These are phyloP conservation scores for Eurystomus gularis DNA, from an alignment of 2,113 vertebrate genomes.

Conservation along the genomic window DNA sequence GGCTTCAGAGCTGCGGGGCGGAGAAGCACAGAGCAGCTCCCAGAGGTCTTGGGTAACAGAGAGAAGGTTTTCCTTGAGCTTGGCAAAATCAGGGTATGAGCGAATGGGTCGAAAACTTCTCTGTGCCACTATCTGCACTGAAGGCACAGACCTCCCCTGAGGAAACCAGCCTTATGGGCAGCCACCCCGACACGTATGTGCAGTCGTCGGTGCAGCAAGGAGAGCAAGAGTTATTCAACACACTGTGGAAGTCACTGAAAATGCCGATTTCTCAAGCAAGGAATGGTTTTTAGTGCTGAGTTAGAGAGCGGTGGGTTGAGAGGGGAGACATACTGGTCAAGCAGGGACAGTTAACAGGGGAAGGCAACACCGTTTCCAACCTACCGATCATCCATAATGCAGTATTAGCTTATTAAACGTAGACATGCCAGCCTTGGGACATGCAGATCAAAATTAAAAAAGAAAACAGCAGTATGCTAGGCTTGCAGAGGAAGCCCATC, in stretches of 20 bases:
- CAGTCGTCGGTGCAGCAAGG: neutral
- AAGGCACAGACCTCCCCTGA: neutral
- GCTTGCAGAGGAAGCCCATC: neutral
- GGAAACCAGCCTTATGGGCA: neutral
- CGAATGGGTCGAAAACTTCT: neutral
- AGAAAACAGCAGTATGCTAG: neutral
- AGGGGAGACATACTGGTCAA: conserved; percentile 10
- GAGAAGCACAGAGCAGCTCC: neutral
- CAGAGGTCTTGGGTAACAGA: neutral
- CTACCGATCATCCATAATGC: neutral
- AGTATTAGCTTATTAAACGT: neutral
- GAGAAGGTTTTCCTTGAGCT: neutral
- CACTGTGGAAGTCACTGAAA: neutral
- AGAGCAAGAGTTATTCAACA: neutral
- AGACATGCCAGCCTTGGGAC: conserved; percentile 56
- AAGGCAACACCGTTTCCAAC: neutral
- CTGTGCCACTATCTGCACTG: neutral
- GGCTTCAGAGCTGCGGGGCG: neutral
- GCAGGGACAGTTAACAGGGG: conserved; percentile 5
- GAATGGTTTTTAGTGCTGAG: neutral
- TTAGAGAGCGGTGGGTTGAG: neutral
- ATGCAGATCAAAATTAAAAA: conserved; percentile 56
- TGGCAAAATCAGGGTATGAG: neutral
- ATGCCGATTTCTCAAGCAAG: conserved; percentile 7
- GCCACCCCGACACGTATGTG: neutral